phyloP scores from a whole-genome alignment of 2,888 invertebrate genomes.

The Lomographa bimaculata region DNA sequence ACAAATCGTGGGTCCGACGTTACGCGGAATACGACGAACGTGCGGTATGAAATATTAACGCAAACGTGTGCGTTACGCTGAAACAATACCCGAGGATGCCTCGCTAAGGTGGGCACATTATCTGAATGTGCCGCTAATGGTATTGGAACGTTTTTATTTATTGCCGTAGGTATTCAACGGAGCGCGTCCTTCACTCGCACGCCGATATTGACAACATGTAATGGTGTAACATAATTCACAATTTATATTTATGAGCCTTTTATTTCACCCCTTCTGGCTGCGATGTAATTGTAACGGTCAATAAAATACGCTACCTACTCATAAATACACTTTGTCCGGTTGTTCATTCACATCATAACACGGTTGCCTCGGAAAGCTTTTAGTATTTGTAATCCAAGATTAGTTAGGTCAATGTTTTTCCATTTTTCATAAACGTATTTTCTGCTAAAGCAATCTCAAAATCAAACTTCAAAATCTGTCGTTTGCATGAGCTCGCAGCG shows the following conservation, averaged over 20 bases:
- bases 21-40: conserved; percentile 58
- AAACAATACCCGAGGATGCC: conserved; percentile 53
- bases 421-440: not conserved
- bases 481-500: conserved; percentile 30
- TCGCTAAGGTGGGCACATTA: conserved; percentile 64
- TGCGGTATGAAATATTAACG: conserved; percentile 69
- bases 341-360: no score
- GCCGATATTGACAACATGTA: conserved; percentile 43
- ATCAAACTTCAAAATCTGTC: conserved; percentile 21
- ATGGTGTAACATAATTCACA: conserved; percentile 49
- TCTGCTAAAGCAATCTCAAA: conserved; percentile 5
- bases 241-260: conserved; percentile 46
- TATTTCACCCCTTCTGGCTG: conserved; percentile 31
- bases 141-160: conserved; percentile 67
- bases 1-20: conserved; percentile 66
- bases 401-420: no score
- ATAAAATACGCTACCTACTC: conserved; percentile 12
- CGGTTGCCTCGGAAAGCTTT: no score
- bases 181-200: conserved; percentile 44
- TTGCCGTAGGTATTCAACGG: conserved; percentile 49
- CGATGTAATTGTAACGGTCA: conserved; percentile 23
- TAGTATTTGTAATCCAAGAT: no score
- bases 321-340: conserved; percentile 9
- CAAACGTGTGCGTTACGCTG: conserved; percentile 55
- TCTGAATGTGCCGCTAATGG: conserved; percentile 64